Base-by-base conservation (phyloP, 2,888 invertebrate genomes). In the Synanthedon formicaeformis region DNA sequence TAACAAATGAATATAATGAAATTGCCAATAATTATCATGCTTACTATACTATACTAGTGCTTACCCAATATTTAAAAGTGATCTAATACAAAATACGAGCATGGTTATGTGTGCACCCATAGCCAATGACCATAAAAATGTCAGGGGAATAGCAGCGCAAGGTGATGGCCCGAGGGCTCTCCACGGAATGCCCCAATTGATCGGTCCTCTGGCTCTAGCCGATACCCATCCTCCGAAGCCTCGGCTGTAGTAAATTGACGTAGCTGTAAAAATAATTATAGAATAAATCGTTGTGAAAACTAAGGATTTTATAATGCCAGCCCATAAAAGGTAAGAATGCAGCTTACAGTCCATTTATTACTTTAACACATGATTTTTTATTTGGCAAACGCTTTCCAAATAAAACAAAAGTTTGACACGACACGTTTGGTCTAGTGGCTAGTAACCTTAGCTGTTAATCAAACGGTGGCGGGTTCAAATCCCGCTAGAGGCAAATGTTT, bases 211-310 rank as follows among this genome's bases (percentile, higher is more conserved):
- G 0, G 81, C 67, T n/a, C 81, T 64, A 6, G 85, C 78, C 0
- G 82, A 75, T 6, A 71, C 75, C 86, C 86, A 87, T 0, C 87
- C 87, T 1, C 87, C 86, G 54, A 86, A 86, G 0, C 87, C 87
- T 6, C 87, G 69, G 57, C 86, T 87, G 69, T 76, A 87, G 79
- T 87, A 87, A 3, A 86, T 81, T 58, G 87, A 87, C 52, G 72
- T 76, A 1, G 86, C 86, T 87, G 66, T 0, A 63, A 67, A 53
- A 49, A 54, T 50, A 50, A 34, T 34, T 34, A 34, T 34, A 34
- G 34, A n/a, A 14, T 45, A 45, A n/a, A 11, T 45, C 10, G 13
- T 45, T 0, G 48, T 45, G n/a, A 14, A n/a, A n/a, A 45, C 8
- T 34, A 34, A 34, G 34, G 10, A 10, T 34, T 34, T 23, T 23